Conservation (phyloP, 2,113 vertebrate genomes). For the Antigone vipio region DNA sequence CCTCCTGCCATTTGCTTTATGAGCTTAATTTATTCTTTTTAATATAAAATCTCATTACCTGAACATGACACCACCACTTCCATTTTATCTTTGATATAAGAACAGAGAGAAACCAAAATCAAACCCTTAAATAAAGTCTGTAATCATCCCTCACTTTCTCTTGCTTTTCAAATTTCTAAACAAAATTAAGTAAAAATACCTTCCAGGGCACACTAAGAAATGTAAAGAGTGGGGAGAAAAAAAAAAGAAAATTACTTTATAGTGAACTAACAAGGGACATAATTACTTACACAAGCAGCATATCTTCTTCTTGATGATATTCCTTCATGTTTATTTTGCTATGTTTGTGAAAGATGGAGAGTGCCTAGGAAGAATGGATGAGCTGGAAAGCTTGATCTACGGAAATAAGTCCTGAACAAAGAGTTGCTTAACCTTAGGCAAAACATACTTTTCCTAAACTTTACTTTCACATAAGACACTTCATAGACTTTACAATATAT, state of each 20-base stretch:
- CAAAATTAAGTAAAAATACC: slow-evolving; percentile 79
- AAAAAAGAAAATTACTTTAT: slow-evolving; percentile 2
- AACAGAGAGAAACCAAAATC: slow-evolving; percentile 88
- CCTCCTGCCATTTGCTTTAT: slow-evolving; percentile 73
- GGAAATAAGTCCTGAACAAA: slow-evolving; percentile 53
- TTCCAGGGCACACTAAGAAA: slow-evolving; percentile 62
- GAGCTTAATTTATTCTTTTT: slow-evolving; percentile 88
- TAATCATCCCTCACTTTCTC: slow-evolving; percentile 76
- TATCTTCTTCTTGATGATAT: slow-evolving; percentile 13
- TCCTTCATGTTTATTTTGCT: slow-evolving; percentile 18
- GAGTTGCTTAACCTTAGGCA: slow-evolving; percentile 61
- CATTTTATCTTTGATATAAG: slow-evolving; percentile 85
- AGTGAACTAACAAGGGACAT: slow-evolving; percentile 49
- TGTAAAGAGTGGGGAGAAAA: not conserved
- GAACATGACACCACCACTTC: slow-evolving; percentile 79
- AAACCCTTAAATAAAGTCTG: slow-evolving; percentile 84
- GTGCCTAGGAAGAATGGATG: not conserved
- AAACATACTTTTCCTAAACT: slow-evolving; percentile 26
- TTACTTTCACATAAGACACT: slow-evolving; percentile 42
- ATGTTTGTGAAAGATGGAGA: slow-evolving; percentile 1
- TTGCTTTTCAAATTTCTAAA: slow-evolving; percentile 82
- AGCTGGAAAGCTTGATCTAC: not conserved
- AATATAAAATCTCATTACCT: slow-evolving; percentile 90
- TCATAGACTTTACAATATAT: slow-evolving; percentile 11
- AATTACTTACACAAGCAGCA: slow-evolving; percentile 58